phyloP scores from a whole-genome alignment of 2,888 invertebrate genomes.

The Sycophila texana region DNA sequence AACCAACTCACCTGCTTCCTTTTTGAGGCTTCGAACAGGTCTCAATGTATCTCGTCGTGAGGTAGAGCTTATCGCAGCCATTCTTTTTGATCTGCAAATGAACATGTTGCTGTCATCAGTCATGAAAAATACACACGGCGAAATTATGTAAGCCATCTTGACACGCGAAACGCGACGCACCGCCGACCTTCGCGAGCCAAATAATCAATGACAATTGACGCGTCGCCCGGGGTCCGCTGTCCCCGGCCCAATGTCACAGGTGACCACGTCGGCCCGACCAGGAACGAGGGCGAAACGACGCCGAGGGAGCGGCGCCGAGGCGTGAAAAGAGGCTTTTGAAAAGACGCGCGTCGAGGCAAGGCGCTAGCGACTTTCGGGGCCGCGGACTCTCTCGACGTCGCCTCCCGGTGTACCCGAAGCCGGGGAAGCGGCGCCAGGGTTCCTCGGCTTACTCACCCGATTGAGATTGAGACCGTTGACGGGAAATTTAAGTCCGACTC shows the following conservation, averaged over 20 bases:
- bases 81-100: conserved; percentile 69
- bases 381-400: neutral
- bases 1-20: conserved; percentile 52
- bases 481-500: conserved; percentile 75
- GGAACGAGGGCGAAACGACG: neutral
- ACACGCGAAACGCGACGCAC: conserved; percentile 41
- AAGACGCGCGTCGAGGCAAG: conserved; percentile 20
- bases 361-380: neutral
- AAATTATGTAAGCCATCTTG: conserved; percentile 74
- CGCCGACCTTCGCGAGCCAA: conserved; percentile 6
- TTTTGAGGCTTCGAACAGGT: conserved; percentile 64
- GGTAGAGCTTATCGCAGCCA: conserved; percentile 65
- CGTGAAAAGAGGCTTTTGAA: neutral
- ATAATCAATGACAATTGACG: conserved; percentile 48
- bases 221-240: neutral
- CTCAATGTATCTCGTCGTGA: conserved; percentile 65
- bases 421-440: neutral
- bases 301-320: neutral
- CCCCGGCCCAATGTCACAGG: neutral
- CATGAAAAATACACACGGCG: conserved; percentile 48
- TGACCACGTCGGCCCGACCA: neutral
- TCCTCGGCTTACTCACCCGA: conserved; percentile 66
- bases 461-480: conserved; percentile 69
- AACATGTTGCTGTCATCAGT: conserved; percentile 45
- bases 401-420: neutral